Evolutionary conservation across 2,113 vertebrate species (phyloP).

Genomic region (Ptilonorhynchus violaceus): DNA sequence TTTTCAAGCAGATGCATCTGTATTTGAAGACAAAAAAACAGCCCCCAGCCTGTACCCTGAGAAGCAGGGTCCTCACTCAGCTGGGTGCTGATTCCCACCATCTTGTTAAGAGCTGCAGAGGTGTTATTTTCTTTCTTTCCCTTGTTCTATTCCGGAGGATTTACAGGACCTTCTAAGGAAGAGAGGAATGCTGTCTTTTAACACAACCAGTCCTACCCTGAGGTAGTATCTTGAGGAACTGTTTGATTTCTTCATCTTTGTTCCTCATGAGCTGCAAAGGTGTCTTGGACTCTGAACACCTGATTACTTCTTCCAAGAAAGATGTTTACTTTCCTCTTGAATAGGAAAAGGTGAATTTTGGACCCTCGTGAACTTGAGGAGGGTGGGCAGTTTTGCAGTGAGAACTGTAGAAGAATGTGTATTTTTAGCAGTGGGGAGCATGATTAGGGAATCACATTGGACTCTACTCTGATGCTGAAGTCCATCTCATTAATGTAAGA

Average conservation of each 20-base stretch:
- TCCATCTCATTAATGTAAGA: background rate
- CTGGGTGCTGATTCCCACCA: background rate
- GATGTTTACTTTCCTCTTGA: background rate
- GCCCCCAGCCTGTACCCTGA: background rate
- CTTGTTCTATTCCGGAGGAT: background rate
- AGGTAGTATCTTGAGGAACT: background rate
- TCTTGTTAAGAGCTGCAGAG: background rate
- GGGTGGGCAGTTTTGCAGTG: background rate
- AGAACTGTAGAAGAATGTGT: background rate
- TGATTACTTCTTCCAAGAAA: background rate
- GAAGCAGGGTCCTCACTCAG: background rate
- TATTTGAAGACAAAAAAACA: background rate
- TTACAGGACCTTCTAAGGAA: background rate
- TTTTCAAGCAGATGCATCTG: background rate
- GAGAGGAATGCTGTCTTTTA: background rate
- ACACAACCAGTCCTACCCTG: background rate
- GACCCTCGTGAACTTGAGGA: fast-evolving
- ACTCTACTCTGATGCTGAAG: background rate
- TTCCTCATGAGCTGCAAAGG: background rate
- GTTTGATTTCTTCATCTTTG: background rate
- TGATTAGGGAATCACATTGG: background rate
- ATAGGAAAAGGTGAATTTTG: background rate
- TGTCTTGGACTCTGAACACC: background rate
- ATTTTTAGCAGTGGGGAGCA: background rate
- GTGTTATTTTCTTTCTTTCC: background rate